These are phyloP conservation scores for Doryteuthis pealeii DNA, from an alignment of 1,140 invertebrate genomes.

Conservation along the genomic window DNA sequence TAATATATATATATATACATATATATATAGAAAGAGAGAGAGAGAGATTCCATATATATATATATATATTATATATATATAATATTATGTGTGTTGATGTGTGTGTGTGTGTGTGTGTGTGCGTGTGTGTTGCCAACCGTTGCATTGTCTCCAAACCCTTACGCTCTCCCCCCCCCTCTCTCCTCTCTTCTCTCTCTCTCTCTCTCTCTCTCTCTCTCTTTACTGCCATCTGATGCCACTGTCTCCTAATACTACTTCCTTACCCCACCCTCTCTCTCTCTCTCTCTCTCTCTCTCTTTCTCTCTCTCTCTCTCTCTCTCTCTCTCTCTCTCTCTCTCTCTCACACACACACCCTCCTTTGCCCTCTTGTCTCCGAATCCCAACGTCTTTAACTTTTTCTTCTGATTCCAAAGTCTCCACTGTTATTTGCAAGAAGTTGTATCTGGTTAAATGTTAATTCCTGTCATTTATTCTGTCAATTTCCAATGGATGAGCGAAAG, in stretches of 20 bases:
- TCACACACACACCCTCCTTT: too few relatives aligned
- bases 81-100: too few relatives aligned
- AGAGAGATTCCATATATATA: too few relatives aligned
- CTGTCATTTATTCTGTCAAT: too few relatives aligned
- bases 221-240: background rate
- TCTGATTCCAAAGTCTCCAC: background rate
- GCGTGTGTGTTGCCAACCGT: too few relatives aligned
- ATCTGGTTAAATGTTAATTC: too few relatives aligned
- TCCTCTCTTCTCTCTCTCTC: background rate
- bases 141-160: background rate
- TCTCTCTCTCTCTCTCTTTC: slow-evolving; percentile 5
- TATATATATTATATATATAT: too few relatives aligned
- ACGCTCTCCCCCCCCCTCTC: background rate
- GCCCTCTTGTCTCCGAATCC: background rate
- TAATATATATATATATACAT: too few relatives aligned
- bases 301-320: background rate
- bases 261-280: background rate
- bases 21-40: too few relatives aligned
- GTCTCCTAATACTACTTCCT: background rate
- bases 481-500: too few relatives aligned
- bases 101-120: too few relatives aligned
- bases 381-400: background rate
- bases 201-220: background rate
- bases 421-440: too few relatives aligned
- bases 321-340: background rate